These are phyloP conservation scores for Cylindroiulus punctatus DNA, from an alignment of 2,888 invertebrate genomes.

Conservation along the genomic window DNA sequence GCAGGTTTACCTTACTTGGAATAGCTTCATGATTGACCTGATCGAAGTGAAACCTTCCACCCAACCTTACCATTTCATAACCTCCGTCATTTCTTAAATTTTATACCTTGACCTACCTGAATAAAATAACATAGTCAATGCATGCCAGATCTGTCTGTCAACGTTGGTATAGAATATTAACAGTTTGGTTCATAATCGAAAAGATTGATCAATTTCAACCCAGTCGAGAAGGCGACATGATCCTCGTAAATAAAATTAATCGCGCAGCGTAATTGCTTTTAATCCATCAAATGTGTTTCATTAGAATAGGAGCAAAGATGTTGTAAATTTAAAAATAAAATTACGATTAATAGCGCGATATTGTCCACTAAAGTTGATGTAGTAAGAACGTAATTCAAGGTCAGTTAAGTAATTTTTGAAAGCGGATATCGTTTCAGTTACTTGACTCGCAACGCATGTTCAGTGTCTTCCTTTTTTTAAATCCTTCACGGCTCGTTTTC, in stretches of 20 bases:
- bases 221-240: neutral
- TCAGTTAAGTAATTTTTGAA: constrained; percentile 10
- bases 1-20: too few species aligned
- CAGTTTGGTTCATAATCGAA: neutral
- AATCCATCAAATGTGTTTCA: neutral
- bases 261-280: neutral
- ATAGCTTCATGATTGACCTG: too few species aligned
- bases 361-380: neutral
- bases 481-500: neutral
- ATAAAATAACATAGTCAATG: neutral
- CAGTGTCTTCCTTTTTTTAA: constrained; percentile 6
- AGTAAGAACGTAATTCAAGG: neutral
- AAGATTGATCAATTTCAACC: neutral
- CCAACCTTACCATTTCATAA: too few species aligned
- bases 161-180: neutral
- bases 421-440: constrained; percentile 36
- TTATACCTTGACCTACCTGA: neutral
- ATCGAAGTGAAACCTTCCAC: too few species aligned
- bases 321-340: neutral
- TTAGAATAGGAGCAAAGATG: neutral
- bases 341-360: neutral
- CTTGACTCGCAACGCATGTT: neutral
- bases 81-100: too few species aligned
- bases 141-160: neutral
- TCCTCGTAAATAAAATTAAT: neutral